Percentiles rank a stretch among this genome's conserved stretches.
Evolutionary conservation across 2,797 vertebrate genomes (phyloP).

Genomic region (Channa striata): DNA sequence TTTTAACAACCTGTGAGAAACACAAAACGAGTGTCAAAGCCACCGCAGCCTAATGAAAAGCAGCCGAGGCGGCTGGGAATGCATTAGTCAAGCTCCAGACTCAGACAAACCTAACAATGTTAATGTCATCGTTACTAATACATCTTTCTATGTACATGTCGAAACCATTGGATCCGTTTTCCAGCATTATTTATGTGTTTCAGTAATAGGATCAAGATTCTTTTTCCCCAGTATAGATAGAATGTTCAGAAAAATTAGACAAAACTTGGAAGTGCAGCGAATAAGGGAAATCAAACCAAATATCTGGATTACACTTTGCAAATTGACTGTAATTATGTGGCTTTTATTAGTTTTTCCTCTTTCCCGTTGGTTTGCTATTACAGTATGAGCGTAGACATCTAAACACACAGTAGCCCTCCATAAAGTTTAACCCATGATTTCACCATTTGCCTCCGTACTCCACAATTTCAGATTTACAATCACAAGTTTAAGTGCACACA

Average conservation of each 20-base stretch:
- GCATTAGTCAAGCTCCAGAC: constrained; percentile 51
- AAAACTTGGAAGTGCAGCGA: constrained; percentile 13
- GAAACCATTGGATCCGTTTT: constrained; percentile 28
- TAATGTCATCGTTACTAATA: constrained; percentile 55
- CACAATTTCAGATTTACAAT: too few relatives aligned
- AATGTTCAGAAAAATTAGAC: constrained; percentile 28
- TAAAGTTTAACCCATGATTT: not conserved
- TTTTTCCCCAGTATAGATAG: not conserved
- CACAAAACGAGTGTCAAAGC: constrained; percentile 71
- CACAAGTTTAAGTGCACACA: not conserved
- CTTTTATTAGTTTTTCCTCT: not conserved
- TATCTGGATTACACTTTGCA: not conserved
- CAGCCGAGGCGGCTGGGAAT: constrained; percentile 48
- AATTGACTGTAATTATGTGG: not conserved
- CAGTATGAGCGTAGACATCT: not conserved
- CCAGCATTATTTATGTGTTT: constrained; percentile 49
- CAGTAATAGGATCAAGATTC: constrained; percentile 9
- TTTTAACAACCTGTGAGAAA: constrained; percentile 66
- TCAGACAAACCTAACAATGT: constrained; percentile 23
- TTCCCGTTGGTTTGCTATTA: not conserved
- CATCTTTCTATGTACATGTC: constrained; percentile 48
- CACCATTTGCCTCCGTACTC: too few relatives aligned
- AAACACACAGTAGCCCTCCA: not conserved
- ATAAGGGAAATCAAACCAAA: not conserved
- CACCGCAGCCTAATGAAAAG: constrained; percentile 66